Conservation (phyloP, 1,140 invertebrate species). For the Drosophila willistoni region DNA sequence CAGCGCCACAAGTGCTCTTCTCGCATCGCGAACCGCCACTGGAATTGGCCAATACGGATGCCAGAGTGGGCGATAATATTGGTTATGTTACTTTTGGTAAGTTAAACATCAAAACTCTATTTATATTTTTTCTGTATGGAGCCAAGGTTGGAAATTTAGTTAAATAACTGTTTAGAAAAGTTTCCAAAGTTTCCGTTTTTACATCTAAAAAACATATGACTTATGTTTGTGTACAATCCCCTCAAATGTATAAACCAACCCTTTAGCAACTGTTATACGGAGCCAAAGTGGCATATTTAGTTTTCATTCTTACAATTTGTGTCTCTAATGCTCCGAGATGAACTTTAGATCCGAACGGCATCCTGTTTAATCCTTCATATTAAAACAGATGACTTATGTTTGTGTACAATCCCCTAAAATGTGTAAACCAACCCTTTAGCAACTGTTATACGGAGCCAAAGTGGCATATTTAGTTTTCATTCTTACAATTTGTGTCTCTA, state of each 20-base stretch:
- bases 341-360: constrained; percentile 20
- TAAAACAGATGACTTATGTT: constrained; percentile 34
- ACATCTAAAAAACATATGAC: constrained; percentile 26
- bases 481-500: constrained; percentile 34
- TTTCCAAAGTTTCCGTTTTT: no score
- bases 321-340: constrained; percentile 39
- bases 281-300: constrained; percentile 41
- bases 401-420: not conserved
- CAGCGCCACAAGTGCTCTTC: constrained; percentile 95
- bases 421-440: constrained; percentile 1
- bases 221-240: constrained; percentile 41
- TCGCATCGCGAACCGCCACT: constrained; percentile 97
- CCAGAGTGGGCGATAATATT: constrained; percentile 97
- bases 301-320: not conserved
- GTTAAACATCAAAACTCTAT: constrained; percentile 32
- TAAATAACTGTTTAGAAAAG: no score
- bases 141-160: constrained; percentile 33
- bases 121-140: not conserved
- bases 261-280: not conserved
- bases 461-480: constrained; percentile 30
- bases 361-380: constrained; percentile 27
- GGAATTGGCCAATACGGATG: constrained; percentile 97
- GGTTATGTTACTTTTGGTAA: constrained; percentile 99
- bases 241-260: not conserved
- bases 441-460: constrained; percentile 38